Evolutionary conservation across 2,888 invertebrate species (phyloP).

Genomic region (Drosophila longiperda): DNA sequence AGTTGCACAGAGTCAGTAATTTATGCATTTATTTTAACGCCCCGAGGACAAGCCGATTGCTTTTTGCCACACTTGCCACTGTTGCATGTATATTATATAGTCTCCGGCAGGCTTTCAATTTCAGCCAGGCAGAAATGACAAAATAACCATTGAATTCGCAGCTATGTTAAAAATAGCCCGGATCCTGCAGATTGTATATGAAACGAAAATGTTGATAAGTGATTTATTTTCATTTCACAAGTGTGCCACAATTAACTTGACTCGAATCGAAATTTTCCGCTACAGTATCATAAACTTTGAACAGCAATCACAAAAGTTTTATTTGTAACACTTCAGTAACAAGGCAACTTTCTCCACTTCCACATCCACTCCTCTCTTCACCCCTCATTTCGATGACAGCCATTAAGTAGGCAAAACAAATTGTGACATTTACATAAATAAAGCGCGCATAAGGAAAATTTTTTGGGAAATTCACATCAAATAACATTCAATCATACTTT

Average conservation of each 20-base stretch:
- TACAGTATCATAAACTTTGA: conserved; percentile 11
- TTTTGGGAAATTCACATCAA: conserved; percentile 60
- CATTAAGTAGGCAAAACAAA: conserved; percentile 47
- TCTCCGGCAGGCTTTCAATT: conserved; percentile 13
- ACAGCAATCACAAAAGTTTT: conserved; percentile 20
- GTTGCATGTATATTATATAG: background rate
- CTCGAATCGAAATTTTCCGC: conserved; percentile 1
- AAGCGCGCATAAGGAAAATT: conserved; percentile 36
- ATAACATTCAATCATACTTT: conserved; percentile 72
- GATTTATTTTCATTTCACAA: conserved; percentile 13
- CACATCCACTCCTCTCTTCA: too few relatives aligned
- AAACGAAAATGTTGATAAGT: conserved; percentile 16
- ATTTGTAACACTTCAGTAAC: conserved; percentile 20
- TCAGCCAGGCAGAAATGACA: background rate
- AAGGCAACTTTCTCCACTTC: background rate
- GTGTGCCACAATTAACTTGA: conserved; percentile 31
- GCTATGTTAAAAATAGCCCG: background rate
- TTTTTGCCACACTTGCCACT: conserved; percentile 12
- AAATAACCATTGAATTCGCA: background rate
- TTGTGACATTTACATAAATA: conserved; percentile 68
- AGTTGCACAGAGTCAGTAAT: conserved; percentile 34
- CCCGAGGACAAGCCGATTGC: conserved; percentile 27
- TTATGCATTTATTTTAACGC: conserved; percentile 45
- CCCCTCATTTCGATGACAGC: conserved; percentile 36
- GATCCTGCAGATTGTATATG: conserved; percentile 24